Evolutionary conservation across 2,888 invertebrate species (phyloP).

Genomic region (Aphidius colemani): DNA sequence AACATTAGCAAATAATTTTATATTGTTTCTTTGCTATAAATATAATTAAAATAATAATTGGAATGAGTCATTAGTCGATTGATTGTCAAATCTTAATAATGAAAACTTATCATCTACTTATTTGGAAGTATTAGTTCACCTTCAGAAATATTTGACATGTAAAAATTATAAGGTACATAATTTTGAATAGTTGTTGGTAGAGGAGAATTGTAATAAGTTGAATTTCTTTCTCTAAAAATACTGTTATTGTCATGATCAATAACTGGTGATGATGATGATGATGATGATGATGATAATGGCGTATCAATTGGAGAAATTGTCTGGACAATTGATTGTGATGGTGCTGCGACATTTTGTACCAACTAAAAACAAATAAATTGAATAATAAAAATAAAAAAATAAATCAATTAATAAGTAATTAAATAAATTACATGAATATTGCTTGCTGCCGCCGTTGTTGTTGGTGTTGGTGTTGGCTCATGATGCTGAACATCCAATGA

Average conservation of each 20-base stretch:
- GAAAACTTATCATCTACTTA: no score
- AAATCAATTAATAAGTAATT: slow-evolving; percentile 11
- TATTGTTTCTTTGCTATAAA: no score
- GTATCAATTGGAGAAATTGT: not conserved
- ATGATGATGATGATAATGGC: no score
- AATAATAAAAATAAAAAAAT: not conserved
- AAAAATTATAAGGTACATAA: slow-evolving; percentile 56
- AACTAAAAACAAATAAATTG: slow-evolving; percentile 39
- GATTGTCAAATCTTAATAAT: no score
- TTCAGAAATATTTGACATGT: slow-evolving; percentile 53
- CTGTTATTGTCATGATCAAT: slow-evolving; percentile 38
- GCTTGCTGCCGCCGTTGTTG: not conserved
- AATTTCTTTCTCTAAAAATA: slow-evolving; percentile 48
- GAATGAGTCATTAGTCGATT: no score
- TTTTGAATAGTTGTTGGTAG: slow-evolving; percentile 49
- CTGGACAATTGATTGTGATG: slow-evolving; percentile 48
- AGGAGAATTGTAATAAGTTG: slow-evolving; percentile 50
- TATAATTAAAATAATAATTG: no score
- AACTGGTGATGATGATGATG: slow-evolving; percentile 16
- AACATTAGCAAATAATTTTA: no score
- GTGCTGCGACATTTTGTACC: slow-evolving; percentile 48
- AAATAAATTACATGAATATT: slow-evolving; percentile 27
- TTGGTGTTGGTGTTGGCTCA: slow-evolving; percentile 28
- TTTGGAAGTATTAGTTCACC: slow-evolving; percentile 50
- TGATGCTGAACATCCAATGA: slow-evolving; percentile 28